These are phyloP conservation scores for Patella pellucida DNA, from an alignment of 2,888 invertebrate genomes.

Conservation along the genomic window DNA sequence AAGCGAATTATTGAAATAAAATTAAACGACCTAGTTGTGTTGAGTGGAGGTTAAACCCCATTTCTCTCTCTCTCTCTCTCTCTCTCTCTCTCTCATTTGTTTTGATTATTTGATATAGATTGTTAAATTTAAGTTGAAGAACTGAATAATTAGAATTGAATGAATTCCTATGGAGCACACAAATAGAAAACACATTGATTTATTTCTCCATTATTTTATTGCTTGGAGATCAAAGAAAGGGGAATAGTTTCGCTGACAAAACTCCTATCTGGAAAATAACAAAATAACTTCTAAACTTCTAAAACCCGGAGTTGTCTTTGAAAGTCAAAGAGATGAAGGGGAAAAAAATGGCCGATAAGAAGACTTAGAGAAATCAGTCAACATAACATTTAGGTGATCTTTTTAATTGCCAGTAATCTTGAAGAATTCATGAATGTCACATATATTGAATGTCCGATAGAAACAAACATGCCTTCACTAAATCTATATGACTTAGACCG, in stretches of 20 bases:
- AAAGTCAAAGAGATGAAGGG: not conserved
- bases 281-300: not conserved
- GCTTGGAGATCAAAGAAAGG: no score
- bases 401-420: conserved; percentile 7
- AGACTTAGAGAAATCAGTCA: not conserved
- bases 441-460: conserved; percentile 1
- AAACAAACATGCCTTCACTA: not conserved
- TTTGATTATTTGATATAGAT: no score
- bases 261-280: not conserved
- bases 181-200: no score
- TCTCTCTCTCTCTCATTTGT: no score
- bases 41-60: no score
- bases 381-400: conserved; percentile 7
- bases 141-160: no score
- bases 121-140: no score
- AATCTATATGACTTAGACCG: conserved; percentile 2
- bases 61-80: no score
- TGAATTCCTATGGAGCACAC: no score
- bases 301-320: not conserved
- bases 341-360: not conserved
- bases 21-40: no score
- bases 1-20: no score
- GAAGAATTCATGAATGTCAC: conserved; percentile 5
- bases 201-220: no score
- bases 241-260: not conserved